Percentiles rank a stretch among this genome's conserved stretches.
Evolutionary conservation across 2,797 vertebrate genomes (phyloP).

Genomic region (Myotis myotis): DNA sequence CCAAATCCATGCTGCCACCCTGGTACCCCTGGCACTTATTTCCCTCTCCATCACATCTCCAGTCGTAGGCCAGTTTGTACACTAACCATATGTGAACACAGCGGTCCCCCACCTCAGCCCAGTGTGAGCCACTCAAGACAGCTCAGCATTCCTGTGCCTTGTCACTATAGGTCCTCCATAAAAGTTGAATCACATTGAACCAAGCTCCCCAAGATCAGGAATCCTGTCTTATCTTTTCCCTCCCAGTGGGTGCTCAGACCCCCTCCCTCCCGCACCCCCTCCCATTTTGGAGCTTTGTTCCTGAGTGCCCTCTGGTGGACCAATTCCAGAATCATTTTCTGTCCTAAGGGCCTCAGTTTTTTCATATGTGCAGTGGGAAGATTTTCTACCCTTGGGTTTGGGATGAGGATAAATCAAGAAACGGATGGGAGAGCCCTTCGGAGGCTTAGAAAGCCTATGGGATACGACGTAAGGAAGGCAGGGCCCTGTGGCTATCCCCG

Average conservation of each 20-base stretch:
- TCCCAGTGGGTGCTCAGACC: background rate
- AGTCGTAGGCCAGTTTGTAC: background rate
- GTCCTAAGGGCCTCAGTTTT: constrained; percentile 49
- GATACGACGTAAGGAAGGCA: background rate
- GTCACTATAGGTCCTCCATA: background rate
- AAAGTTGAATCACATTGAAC: background rate
- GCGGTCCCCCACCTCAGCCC: too few species aligned
- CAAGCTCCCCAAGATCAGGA: background rate
- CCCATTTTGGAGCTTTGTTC: background rate
- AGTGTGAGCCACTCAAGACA: fast-evolving
- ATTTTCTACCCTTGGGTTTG: background rate
- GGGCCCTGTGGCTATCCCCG: background rate
- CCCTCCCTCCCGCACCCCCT: too few species aligned
- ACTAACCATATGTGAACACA: background rate
- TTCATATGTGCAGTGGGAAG: background rate
- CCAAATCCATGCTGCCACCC: background rate
- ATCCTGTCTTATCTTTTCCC: background rate
- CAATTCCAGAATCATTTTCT: constrained; percentile 19
- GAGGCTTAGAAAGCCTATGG: background rate
- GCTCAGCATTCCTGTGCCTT: background rate
- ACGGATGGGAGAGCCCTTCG: background rate
- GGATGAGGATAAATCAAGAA: background rate
- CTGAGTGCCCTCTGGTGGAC: constrained; percentile 43
- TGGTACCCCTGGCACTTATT: background rate
- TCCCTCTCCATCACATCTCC: background rate